Evolutionary conservation across 2,797 vertebrate species (phyloP).

Genomic region (Lemur catta): DNA sequence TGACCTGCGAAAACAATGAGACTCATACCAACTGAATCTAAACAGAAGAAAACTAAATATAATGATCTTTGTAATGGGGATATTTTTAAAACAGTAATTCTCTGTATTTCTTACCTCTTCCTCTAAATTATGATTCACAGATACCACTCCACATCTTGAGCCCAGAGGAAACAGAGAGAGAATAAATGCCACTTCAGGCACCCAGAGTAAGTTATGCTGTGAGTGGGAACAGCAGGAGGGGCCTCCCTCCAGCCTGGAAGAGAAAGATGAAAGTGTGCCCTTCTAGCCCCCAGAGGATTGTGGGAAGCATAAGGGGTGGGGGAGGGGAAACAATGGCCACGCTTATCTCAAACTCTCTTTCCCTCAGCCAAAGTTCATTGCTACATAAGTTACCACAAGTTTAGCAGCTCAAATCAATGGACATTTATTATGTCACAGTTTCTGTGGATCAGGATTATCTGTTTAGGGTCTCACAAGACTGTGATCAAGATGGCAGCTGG

Average conservation of each 20-base stretch:
- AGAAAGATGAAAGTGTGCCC: not conserved
- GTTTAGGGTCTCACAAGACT: not conserved
- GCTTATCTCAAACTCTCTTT: not conserved
- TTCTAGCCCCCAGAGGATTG: not conserved
- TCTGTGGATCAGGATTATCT: not conserved
- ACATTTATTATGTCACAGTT: not conserved
- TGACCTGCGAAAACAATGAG: not conserved
- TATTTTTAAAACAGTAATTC: not conserved
- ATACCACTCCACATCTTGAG: not conserved
- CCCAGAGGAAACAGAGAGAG: not conserved
- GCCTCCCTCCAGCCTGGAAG: not conserved
- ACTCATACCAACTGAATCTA: not conserved
- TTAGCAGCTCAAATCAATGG: not conserved
- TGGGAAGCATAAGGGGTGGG: not conserved
- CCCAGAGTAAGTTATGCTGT: not conserved
- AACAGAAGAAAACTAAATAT: not conserved
- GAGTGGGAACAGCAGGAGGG: not conserved
- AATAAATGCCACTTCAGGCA: not conserved
- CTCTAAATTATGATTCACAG: conserved; percentile 1
- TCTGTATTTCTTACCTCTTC: conserved; percentile 4
- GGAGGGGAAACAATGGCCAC: not conserved
- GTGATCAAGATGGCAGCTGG: not conserved
- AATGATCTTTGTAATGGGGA: not conserved
- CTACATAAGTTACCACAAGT: not conserved
- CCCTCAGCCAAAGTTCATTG: not conserved